Base-by-base conservation (phyloP, 2,797 vertebrate species). In the Acanthurus tractus region DNA sequence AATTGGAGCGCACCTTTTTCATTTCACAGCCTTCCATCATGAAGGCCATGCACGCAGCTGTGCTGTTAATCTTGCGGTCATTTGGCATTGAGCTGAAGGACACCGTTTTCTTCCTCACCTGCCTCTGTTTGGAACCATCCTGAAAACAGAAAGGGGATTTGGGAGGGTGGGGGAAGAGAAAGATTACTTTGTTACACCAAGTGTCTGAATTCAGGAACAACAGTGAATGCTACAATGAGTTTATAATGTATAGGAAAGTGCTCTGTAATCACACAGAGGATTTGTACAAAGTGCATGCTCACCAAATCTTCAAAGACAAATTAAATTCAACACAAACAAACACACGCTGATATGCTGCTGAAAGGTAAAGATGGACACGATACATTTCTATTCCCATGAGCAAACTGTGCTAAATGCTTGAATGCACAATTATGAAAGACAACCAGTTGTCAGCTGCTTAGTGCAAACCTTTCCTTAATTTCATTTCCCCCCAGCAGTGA, bases 21-120 rank as follows among this genome's bases (percentile, higher is more conserved):
- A 98, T 97, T 91, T 98, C 97, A 1, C 97, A 98, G 64, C 97
- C 97, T 91, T 98, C 96, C 95, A 97, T 93, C 97, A 98, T 98
- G 83, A 97, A 96, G 79, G 97, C 96, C 93, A 98, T 97, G 91
- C 97, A 98, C 75, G 97, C 97, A 0, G 96, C 97, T 0, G 97
- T 96, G 93, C 97, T 98, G 94, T 95, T 98, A 88, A 98, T 97
- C 92, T 97, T 97, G 64, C 96, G 96, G 91, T 97, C 96, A 0
- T 88, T 97, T 45, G 96, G 96, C 97, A 97, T 98, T 44, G 96
- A 95, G 91, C 97, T 98, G 94, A 98, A 98, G 54, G 97, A 98
- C 63, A 98, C 97, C 0, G 97, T 98, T 92, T 98, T 98, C 93
- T 98, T 97, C 1, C 89, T 94, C 77, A 95, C 94, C 88, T 97